Evolutionary conservation across 2,113 vertebrate species (phyloP).

Genomic region (Odontophorus gujanensis): DNA sequence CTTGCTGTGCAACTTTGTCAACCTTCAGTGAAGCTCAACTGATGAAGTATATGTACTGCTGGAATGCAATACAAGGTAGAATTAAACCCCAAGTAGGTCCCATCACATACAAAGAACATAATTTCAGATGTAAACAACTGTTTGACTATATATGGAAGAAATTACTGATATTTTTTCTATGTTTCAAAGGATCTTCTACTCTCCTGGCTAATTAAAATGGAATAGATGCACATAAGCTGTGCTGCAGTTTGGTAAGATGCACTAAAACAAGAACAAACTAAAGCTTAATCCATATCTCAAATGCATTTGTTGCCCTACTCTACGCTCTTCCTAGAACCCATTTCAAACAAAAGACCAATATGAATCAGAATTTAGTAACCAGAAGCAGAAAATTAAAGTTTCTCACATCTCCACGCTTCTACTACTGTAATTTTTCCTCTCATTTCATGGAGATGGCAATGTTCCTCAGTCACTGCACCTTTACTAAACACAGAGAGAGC

Average conservation of each 20-base stretch:
- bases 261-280: background rate
- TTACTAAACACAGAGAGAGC: background rate
- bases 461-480: background rate
- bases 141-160: background rate
- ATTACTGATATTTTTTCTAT: background rate
- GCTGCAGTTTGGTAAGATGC: background rate
- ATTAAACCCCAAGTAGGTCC: background rate
- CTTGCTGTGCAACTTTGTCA: background rate
- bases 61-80: background rate
- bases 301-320: background rate
- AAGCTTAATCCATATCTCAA: background rate
- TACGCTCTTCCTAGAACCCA: background rate
- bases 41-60: background rate
- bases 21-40: background rate
- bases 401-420: background rate
- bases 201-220: background rate
- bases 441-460: background rate
- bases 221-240: background rate
- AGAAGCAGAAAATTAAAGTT: background rate
- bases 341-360: background rate
- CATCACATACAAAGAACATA: background rate
- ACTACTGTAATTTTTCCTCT: background rate
- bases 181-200: background rate
- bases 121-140: background rate
- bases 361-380: background rate